Base-by-base conservation (phyloP, 2,797 vertebrate genomes). In the Darevskia mixta region DNA sequence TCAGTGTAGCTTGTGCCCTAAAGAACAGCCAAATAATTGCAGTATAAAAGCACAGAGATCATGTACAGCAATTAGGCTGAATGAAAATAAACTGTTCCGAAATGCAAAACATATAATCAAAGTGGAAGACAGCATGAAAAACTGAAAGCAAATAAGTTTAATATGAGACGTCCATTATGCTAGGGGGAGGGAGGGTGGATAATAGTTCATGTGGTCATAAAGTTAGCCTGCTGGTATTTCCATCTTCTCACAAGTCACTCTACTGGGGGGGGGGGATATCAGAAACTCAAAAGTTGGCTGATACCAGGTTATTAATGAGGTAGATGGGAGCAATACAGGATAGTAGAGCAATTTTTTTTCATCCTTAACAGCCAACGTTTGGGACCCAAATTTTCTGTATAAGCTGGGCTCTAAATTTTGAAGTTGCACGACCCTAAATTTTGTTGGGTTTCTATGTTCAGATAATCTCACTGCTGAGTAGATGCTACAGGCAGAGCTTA, bases 61-160 rank as follows among this genome's bases (percentile, higher is more conserved):
- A 73, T 85, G 82, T 88, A 85, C 38, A 64, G 87, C 82, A 88
- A 88, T 88, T 88, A 88, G 77, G 27, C 55, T 80, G 76, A 85
- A 73, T 88, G 77, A 88, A 88, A 88, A 88, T 88, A 88, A 88
- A 88, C 75, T 64, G 55, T 85, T 88, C 67, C 73, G 82, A 88
- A 84, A 88, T 73, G 55, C 49, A 88, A 88, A 88, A 88, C 82
- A 88, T 88, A 85, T 49, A 88, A 88, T 88, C 82, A 85, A n/a
- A 61, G 8, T 73, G 45, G 82, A 88, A 80, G 87, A 85, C 67
- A 79, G 82, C 67, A 79, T 66, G 69, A 58, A 84, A 79, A 88
- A 80, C 45, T 69, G 82, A 61, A 80, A 79, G 77, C 25, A 85
- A 43, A 43, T 23, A 45, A 72, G 58, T 61, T 64, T 64, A 45